phyloP scores from a whole-genome alignment of 2,888 invertebrate species.

The Dryobotodes eremita region DNA sequence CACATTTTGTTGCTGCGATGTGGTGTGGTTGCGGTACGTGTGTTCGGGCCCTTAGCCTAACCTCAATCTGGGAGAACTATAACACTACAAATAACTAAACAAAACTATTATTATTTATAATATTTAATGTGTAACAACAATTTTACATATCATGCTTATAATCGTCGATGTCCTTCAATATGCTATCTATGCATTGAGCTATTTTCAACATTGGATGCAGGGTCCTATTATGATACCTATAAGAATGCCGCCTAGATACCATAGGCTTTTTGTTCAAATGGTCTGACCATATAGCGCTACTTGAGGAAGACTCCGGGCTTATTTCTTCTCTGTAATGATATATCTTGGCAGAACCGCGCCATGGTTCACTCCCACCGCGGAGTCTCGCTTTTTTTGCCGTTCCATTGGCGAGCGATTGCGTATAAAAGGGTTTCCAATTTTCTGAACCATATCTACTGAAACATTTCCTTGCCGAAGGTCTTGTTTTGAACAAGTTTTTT shows the following conservation, averaged over 20 bases:
- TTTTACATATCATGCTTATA: constrained; percentile 62
- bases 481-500: constrained; percentile 45
- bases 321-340: constrained; percentile 51
- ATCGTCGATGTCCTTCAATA: constrained; percentile 78
- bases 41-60: neutral
- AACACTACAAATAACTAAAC: constrained; percentile 9
- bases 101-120: constrained; percentile 1
- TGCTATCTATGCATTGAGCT: constrained; percentile 78
- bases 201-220: constrained; percentile 81
- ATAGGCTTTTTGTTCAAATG: constrained; percentile 51
- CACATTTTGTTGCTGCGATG: neutral
- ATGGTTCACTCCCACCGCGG: constrained; percentile 72
- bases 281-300: constrained; percentile 69
- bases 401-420: constrained; percentile 61
- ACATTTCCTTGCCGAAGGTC: constrained; percentile 28
- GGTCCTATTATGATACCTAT: constrained; percentile 71
- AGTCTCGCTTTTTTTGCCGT: constrained; percentile 47
- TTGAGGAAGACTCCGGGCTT: constrained; percentile 56
- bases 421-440: constrained; percentile 67
- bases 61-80: neutral
- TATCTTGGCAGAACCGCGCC: constrained; percentile 66
- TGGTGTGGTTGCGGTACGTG: neutral
- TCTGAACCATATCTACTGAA: constrained; percentile 70
- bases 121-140: constrained; percentile 55
- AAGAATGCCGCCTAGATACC: constrained; percentile 49